phyloP scores from a whole-genome alignment of 2,797 vertebrate species.

The Lacerta agilis region DNA sequence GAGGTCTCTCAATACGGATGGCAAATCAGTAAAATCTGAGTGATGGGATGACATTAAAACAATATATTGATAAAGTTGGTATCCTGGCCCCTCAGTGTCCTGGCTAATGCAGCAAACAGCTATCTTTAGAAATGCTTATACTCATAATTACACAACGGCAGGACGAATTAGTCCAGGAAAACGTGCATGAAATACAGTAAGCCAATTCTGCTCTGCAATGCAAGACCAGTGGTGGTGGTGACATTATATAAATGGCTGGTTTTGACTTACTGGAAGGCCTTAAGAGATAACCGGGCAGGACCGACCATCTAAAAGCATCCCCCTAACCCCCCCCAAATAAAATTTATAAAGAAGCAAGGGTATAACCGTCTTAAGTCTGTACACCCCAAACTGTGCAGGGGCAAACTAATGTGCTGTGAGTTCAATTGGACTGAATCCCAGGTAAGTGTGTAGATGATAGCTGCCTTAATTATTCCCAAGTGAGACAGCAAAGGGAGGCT shows the following conservation, averaged over 20 bases:
- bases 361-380: neutral
- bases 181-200: conserved; percentile 15
- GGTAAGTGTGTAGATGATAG: neutral
- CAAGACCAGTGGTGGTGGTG: neutral
- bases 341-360: neutral
- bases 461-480: neutral
- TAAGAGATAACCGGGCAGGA: neutral
- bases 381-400: neutral
- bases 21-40: conserved; percentile 38
- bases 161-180: conserved; percentile 31
- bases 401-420: neutral
- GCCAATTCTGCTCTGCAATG: conserved; percentile 21
- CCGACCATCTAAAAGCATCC: neutral
- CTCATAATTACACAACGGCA: conserved; percentile 31
- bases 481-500: neutral
- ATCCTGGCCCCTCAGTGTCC: conserved; percentile 29
- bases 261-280: conserved; percentile 26
- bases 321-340: too few species aligned
- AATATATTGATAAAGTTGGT: conserved; percentile 39
- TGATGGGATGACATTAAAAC: conserved; percentile 44
- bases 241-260: neutral
- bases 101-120: conserved; percentile 19
- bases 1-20: neutral
- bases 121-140: conserved; percentile 51
- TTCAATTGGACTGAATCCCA: neutral